Percentiles rank a stretch among this genome's conserved stretches.
These are phyloP conservation scores for Clinocottus analis DNA, from an alignment of 2,113 vertebrate genomes.

Conservation along the genomic window DNA sequence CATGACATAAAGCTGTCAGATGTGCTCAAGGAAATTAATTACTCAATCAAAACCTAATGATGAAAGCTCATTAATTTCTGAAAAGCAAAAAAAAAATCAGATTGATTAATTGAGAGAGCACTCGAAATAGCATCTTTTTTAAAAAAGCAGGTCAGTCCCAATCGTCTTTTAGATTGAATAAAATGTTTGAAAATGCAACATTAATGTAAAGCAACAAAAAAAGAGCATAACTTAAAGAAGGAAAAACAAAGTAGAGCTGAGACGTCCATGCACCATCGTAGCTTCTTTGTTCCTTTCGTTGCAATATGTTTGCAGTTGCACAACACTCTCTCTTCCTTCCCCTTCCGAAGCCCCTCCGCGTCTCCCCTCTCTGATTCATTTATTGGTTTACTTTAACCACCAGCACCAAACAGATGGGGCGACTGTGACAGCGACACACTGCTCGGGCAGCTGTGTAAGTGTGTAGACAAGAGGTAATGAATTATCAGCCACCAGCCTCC, in stretches of 20 bases:
- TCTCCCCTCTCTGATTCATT: conserved; percentile 49
- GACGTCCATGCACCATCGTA: background rate
- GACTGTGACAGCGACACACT: conserved; percentile 77
- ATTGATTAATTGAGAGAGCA: conserved; percentile 54
- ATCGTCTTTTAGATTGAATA: background rate
- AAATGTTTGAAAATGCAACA: background rate
- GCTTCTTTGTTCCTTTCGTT: background rate
- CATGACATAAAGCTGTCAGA: conserved; percentile 78
- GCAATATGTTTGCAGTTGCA: background rate
- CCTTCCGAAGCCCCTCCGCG: background rate
- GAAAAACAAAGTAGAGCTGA: background rate
- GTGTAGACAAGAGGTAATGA: conserved; percentile 84
- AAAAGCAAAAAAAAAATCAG: conserved; percentile 60
- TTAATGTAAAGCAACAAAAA: background rate
- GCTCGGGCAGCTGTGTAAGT: conserved; percentile 81
- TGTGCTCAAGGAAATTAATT: conserved; percentile 68
- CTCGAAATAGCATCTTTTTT: conserved; percentile 36
- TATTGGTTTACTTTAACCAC: conserved; percentile 71
- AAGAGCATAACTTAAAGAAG: background rate
- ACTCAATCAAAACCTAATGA: conserved; percentile 72
- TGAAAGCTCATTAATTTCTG: conserved; percentile 69
- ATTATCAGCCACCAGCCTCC: conserved; percentile 81
- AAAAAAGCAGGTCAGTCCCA: background rate
- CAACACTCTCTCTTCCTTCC: background rate
- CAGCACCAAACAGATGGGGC: conserved; percentile 78